Percentiles rank a stretch among this genome's conserved stretches.
These are phyloP conservation scores for Crypturellus tataupa DNA, from an alignment of 2,797 vertebrate species.

Conservation along the genomic window DNA sequence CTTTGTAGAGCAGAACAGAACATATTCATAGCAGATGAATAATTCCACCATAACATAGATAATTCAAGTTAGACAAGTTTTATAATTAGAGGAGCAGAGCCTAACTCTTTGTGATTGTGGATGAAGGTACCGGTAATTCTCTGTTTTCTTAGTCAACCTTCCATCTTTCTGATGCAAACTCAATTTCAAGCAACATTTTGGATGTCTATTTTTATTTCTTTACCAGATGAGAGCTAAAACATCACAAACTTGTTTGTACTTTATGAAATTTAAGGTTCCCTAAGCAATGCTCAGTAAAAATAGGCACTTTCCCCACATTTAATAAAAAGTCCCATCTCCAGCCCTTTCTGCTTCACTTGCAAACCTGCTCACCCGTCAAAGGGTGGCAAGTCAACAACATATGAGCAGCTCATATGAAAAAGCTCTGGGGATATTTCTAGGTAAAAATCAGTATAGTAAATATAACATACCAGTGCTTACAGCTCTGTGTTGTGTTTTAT, in stretches of 20 bases:
- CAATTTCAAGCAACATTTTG: neutral
- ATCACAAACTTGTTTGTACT: accelerated
- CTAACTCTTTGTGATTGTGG: neutral
- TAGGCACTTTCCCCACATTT: neutral
- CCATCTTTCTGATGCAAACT: neutral
- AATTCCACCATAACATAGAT: neutral
- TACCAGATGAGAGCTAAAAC: neutral
- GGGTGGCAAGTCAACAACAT: neutral
- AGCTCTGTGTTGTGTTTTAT: neutral
- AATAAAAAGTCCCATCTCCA: neutral
- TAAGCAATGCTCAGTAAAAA: neutral
- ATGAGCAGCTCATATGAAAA: neutral
- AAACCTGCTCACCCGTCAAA: neutral
- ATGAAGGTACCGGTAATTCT: neutral
- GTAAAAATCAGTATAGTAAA: neutral
- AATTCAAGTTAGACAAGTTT: neutral
- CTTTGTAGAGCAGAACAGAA: neutral
- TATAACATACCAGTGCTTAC: neutral
- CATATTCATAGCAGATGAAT: neutral
- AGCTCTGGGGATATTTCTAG: neutral
- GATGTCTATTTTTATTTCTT: neutral
- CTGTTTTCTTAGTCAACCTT: neutral
- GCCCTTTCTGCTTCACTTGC: neutral
- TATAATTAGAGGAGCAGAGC: neutral
- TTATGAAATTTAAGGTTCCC: neutral